These are phyloP conservation scores for Lepeophtheirus salmonis DNA, from an alignment of 1,140 invertebrate species.

Conservation along the genomic window DNA sequence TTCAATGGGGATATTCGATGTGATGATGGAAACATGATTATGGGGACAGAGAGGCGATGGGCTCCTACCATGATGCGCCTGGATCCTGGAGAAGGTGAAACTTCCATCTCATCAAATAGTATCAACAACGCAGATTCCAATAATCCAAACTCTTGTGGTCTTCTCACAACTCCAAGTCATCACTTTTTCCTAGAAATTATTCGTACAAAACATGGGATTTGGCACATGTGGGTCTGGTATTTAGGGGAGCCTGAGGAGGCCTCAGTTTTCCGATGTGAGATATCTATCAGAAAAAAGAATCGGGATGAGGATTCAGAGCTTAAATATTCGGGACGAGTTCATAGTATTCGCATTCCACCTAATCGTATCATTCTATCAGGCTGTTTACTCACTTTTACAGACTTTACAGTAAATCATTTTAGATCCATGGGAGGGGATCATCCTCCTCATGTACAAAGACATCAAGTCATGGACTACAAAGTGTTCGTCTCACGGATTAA, in stretches of 20 bases:
- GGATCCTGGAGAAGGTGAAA: not conserved
- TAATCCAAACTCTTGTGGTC: no score
- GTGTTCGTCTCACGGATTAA: not conserved
- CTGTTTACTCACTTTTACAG: not conserved
- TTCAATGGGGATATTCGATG: constrained; percentile 12
- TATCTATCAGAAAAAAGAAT: not conserved
- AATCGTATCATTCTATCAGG: constrained; percentile 6
- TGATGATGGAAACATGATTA: constrained; percentile 8
- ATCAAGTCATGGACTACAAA: constrained; percentile 3
- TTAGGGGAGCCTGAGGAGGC: constrained; percentile 8
- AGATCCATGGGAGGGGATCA: not conserved
- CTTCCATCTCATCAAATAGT: not conserved
- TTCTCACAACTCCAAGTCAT: not conserved
- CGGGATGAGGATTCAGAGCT: constrained; percentile 5
- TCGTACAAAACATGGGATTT: constrained; percentile 6
- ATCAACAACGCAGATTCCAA: no score
- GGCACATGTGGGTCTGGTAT: constrained; percentile 13
- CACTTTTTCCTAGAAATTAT: constrained; percentile 6
- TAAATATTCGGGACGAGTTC: not conserved
- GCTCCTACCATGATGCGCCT: constrained; percentile 7
- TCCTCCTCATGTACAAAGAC: no score
- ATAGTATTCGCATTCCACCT: constrained; percentile 7
- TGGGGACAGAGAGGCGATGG: constrained; percentile 4
- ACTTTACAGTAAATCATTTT: not conserved
- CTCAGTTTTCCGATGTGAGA: not conserved